Percentiles rank a stretch among this genome's conserved stretches.
These are phyloP conservation scores for Equus quagga DNA, from an alignment of 2,113 vertebrate genomes.

Conservation along the genomic window DNA sequence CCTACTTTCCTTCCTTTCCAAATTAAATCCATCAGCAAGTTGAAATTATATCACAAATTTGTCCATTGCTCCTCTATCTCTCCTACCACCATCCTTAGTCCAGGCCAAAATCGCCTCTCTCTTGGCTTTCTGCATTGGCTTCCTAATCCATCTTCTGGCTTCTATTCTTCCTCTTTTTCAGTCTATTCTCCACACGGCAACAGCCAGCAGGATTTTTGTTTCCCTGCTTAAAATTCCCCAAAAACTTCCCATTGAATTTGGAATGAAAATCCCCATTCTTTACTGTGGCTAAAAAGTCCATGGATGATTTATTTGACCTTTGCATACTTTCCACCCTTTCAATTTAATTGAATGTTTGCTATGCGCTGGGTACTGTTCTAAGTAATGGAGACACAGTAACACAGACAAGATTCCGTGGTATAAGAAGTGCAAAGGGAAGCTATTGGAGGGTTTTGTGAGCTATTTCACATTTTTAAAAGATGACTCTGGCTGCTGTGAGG, in stretches of 20 bases:
- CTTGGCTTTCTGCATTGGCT: conserved; percentile 4
- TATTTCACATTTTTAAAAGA: not conserved
- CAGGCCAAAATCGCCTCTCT: not conserved
- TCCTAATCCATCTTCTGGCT: not conserved
- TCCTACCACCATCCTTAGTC: not conserved
- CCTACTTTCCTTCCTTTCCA: conserved; percentile 14
- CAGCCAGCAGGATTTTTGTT: not conserved
- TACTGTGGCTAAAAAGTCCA: not conserved
- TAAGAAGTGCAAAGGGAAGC: not conserved
- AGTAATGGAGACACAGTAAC: not conserved
- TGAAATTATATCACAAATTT: conserved; percentile 6
- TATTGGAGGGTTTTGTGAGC: not conserved
- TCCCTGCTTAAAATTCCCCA: not conserved
- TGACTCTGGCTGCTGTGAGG: not conserved
- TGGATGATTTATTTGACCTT: not conserved
- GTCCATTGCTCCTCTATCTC: not conserved
- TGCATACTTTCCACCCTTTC: not conserved
- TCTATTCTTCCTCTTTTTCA: not conserved
- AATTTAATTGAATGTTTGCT: not conserved
- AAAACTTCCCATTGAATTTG: not conserved
- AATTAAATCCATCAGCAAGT: not conserved
- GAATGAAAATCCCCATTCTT: not conserved
- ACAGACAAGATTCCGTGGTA: not conserved
- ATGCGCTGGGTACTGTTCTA: not conserved
- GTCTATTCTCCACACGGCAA: not conserved